These are phyloP conservation scores for Ormyrus rosae DNA, from an alignment of 2,888 invertebrate species.

Conservation along the genomic window DNA sequence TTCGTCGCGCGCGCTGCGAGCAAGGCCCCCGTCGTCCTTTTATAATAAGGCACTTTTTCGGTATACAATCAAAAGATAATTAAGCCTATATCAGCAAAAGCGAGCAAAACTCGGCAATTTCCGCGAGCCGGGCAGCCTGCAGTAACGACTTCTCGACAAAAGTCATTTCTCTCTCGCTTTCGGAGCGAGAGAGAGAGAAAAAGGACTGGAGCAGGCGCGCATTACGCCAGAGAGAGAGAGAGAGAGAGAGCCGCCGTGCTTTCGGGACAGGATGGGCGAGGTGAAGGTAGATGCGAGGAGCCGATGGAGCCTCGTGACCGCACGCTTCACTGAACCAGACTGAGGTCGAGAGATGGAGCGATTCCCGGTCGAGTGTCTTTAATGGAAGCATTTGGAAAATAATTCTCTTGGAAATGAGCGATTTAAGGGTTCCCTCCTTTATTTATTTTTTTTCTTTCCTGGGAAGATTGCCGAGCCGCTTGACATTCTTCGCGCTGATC, in stretches of 20 bases:
- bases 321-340: no score
- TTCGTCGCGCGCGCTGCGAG: background rate
- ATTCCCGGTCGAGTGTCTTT: no score
- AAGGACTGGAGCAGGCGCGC: no score
- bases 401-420: no score
- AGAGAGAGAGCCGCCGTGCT: background rate
- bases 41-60: conserved; percentile 17
- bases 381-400: no score
- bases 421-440: background rate
- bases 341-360: no score
- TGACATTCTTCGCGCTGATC: no score
- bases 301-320: no score
- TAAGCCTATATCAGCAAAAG: conserved; percentile 45
- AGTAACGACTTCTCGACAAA: conserved; percentile 49
- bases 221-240: no score
- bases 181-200: no score
- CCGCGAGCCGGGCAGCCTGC: background rate
- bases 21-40: background rate
- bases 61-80: conserved; percentile 52
- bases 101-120: conserved; percentile 8
- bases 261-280: background rate
- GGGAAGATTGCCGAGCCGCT: no score
- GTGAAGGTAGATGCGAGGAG: background rate
- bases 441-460: no score
- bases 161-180: conserved; percentile 29